phyloP scores from a whole-genome alignment of 2,113 vertebrate genomes.

The Leptodactylus fuscus region DNA sequence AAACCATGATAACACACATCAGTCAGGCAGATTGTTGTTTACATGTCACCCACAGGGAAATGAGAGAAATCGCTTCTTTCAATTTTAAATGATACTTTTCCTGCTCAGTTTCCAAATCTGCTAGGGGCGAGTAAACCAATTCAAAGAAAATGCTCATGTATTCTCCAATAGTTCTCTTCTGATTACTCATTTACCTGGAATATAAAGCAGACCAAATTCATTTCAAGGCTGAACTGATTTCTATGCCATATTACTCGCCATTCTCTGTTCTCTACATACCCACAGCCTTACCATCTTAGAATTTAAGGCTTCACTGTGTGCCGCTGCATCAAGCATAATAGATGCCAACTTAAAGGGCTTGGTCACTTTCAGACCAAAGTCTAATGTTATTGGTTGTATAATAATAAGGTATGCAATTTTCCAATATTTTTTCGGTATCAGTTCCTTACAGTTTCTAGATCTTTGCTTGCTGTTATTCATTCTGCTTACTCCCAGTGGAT shows the following conservation, averaged over 20 bases:
- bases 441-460: too few species aligned
- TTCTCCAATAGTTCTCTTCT: background rate
- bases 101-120: background rate
- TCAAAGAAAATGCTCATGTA: background rate
- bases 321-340: background rate
- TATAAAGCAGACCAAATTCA: background rate
- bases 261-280: too few species aligned
- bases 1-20: background rate
- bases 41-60: slow-evolving; percentile 4
- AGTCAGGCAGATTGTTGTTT: background rate
- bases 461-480: too few species aligned
- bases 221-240: background rate
- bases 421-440: too few species aligned
- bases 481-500: too few species aligned
- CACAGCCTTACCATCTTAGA: too few species aligned
- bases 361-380: too few species aligned
- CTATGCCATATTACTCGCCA: background rate
- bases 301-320: background rate
- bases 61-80: slow-evolving; percentile 1
- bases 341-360: background rate
- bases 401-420: too few species aligned
- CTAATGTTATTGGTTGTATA: too few species aligned
- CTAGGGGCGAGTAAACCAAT: background rate
- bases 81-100: background rate
- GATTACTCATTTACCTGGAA: background rate